A percentile compares a stretch with the other conserved stretches of the same genome.
Conservation (phyloP, 2,113 vertebrate species). For the Tympanuchus pallidicinctus region DNA sequence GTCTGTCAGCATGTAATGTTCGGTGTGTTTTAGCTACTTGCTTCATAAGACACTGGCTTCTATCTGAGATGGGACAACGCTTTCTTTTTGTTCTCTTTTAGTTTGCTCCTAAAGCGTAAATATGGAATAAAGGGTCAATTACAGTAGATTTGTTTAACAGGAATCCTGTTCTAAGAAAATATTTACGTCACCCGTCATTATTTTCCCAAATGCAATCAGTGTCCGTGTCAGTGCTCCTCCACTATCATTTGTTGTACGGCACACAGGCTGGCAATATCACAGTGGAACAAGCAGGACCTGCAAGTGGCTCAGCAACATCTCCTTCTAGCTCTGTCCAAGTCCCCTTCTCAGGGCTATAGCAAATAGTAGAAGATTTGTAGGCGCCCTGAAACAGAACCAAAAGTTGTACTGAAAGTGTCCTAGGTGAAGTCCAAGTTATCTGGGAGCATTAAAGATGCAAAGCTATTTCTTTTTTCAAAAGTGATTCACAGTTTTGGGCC, state of each 20-base stretch:
- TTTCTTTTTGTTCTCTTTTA: conserved; percentile 40
- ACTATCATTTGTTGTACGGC: conserved; percentile 93
- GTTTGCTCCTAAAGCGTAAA: conserved; percentile 72
- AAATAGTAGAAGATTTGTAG: conserved; percentile 99
- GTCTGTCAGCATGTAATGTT: conserved; percentile 70
- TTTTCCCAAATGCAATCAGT: conserved; percentile 55
- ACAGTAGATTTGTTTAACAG: conserved; percentile 51
- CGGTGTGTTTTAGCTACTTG: conserved; percentile 58
- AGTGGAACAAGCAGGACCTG: conserved; percentile 94
- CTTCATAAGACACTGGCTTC: conserved; percentile 58
- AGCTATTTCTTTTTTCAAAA: not conserved
- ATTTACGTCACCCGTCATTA: conserved; percentile 69
- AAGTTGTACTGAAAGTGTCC: not conserved
- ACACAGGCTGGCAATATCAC: conserved; percentile 95
- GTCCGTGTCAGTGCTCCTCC: conserved; percentile 7
- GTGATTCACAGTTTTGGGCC: not conserved
- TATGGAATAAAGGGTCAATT: conserved; percentile 66
- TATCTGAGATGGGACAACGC: conserved; percentile 65
- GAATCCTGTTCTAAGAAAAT: conserved; percentile 54
- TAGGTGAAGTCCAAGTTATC: not conserved
- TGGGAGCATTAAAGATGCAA: not conserved
- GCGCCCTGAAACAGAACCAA: conserved; percentile 87
- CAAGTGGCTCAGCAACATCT: conserved; percentile 96
- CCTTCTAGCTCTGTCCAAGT: conserved; percentile 98
- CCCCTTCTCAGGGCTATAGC: conserved; percentile 97